Conservation (phyloP, 2,888 invertebrate species). For the Melolontha melolontha region DNA sequence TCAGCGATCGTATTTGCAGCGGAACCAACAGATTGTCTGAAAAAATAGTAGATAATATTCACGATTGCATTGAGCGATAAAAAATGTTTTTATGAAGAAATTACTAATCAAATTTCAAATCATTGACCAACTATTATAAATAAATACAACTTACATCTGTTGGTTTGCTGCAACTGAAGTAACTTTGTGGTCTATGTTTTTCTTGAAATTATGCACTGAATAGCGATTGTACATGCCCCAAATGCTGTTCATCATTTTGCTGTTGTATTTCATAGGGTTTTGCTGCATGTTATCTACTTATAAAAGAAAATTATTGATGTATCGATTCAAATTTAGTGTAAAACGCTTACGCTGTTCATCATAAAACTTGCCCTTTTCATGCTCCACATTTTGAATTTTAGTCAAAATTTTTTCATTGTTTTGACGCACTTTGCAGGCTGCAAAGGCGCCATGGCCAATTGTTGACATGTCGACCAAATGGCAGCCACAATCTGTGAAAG, state of each 20-base stretch:
- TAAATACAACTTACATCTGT: constrained; percentile 47
- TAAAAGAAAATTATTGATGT: constrained; percentile 26
- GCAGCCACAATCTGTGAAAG: constrained; percentile 63
- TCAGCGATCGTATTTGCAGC: constrained; percentile 34
- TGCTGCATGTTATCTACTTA: constrained; percentile 64
- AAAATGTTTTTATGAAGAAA: too few relatives aligned
- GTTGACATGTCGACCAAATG: constrained; percentile 71
- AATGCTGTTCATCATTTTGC: constrained; percentile 90
- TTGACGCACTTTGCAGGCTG: constrained; percentile 76
- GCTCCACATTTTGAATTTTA: constrained; percentile 66
- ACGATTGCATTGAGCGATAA: background rate
- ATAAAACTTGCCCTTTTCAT: constrained; percentile 38
- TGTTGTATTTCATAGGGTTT: constrained; percentile 82
- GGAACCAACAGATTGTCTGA: constrained; percentile 46
- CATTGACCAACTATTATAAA: too few relatives aligned
- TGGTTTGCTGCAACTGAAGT: constrained; percentile 46
- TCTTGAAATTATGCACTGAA: constrained; percentile 89
- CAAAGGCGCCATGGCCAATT: constrained; percentile 83
- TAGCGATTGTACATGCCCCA: constrained; percentile 93
- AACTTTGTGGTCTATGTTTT: constrained; percentile 73
- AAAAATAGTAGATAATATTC: constrained; percentile 14
- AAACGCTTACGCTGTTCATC: constrained; percentile 33
- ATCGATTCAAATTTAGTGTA: background rate
- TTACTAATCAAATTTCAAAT: too few relatives aligned
- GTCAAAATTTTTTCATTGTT: constrained; percentile 69